Conservation (phyloP, 2,797 vertebrate species). For the Dendrocincla tyrannina region DNA sequence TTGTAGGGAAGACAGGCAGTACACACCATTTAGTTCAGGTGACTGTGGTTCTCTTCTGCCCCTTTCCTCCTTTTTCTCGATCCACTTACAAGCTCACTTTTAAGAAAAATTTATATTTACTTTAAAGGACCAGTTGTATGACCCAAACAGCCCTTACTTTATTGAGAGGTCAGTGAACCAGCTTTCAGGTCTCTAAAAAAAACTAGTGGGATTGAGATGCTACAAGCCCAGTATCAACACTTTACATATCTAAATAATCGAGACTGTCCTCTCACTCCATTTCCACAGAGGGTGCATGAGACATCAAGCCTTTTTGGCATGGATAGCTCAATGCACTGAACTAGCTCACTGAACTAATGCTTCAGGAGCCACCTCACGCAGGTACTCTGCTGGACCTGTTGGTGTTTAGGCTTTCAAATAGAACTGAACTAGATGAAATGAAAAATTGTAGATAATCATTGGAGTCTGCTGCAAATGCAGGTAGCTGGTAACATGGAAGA, state of each 20-base stretch:
- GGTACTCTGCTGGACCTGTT: not conserved
- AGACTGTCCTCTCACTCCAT: not conserved
- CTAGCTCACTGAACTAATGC: not conserved
- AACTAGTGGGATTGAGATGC: not conserved
- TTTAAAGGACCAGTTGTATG: not conserved
- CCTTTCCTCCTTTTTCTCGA: not conserved
- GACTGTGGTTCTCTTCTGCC: not conserved
- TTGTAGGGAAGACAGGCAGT: not conserved
- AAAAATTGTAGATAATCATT: not conserved
- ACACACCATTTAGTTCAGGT: not conserved
- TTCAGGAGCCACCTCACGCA: not conserved
- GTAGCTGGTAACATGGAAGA: not conserved
- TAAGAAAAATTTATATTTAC: not conserved
- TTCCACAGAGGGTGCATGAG: not conserved
- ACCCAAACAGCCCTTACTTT: not conserved
- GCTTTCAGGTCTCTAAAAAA: not conserved
- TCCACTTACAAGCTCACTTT: not conserved
- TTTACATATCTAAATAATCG: not conserved
- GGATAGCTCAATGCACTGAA: not conserved
- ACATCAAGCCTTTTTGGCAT: not conserved
- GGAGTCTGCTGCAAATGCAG: not conserved
- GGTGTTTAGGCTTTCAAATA: not conserved
- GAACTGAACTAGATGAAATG: not conserved
- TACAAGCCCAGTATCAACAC: not conserved
- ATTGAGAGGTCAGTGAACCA: not conserved